phyloP scores from a whole-genome alignment of 2,113 vertebrate species.

The Dasyurus viverrinus region DNA sequence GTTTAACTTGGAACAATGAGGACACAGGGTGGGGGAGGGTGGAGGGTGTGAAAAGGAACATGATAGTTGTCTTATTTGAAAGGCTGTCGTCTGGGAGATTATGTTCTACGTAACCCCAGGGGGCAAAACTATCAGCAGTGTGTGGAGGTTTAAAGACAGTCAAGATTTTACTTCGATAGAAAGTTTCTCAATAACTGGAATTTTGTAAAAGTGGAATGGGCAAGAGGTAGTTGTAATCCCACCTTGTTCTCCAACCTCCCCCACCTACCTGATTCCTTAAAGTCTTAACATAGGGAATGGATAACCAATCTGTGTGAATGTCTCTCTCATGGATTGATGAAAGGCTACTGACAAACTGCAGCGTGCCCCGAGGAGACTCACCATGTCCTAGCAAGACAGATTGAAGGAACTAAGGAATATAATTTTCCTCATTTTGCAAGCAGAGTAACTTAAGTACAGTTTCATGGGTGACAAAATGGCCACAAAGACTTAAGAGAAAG shows the following conservation, averaged over 20 bases:
- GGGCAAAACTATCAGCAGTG: neutral
- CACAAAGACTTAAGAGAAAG: conserved; percentile 20
- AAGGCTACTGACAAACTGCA: neutral
- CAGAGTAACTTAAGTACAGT: neutral
- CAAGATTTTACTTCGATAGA: neutral
- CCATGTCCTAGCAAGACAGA: neutral
- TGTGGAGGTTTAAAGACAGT: neutral
- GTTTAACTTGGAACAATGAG: neutral
- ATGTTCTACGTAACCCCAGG: neutral
- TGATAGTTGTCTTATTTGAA: neutral
- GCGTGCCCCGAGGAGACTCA: neutral
- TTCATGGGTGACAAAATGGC: neutral
- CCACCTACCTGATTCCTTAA: neutral
- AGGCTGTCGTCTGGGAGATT: neutral
- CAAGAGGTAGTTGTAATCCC: neutral
- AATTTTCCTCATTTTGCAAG: neutral
- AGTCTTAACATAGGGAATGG: neutral
- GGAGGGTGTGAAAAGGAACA: neutral
- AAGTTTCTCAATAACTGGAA: neutral
- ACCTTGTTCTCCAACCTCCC: no score
- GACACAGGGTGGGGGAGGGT: neutral
- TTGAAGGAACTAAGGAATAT: neutral
- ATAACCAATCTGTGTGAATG: neutral
- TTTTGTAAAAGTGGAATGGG: neutral
- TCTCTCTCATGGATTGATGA: conserved; percentile 3